These are phyloP conservation scores for Phlogophora meticulosa DNA, from an alignment of 2,888 invertebrate species.

Conservation along the genomic window DNA sequence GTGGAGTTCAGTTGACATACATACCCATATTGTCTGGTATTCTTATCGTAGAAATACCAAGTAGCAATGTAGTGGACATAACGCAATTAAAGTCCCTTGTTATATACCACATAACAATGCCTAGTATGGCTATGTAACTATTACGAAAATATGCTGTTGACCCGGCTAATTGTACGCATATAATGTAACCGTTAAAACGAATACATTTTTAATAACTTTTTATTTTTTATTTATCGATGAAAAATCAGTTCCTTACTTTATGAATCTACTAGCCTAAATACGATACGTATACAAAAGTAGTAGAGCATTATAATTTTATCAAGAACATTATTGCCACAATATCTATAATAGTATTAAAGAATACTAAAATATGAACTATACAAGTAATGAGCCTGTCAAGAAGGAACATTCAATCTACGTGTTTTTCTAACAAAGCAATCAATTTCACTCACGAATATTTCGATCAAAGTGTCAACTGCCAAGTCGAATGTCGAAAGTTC, in stretches of 20 bases:
- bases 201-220: not conserved
- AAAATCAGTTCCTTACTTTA: too few relatives aligned
- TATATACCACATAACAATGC: constrained; percentile 53
- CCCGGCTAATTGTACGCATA: constrained; percentile 56
- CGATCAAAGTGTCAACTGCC: constrained; percentile 24
- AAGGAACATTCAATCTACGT: constrained; percentile 1
- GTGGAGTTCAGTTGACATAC: constrained; percentile 1
- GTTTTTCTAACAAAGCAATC: constrained; percentile 20
- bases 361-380: not conserved
- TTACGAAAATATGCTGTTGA: constrained; percentile 67
- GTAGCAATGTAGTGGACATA: constrained; percentile 36
- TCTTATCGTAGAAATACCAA: constrained; percentile 1
- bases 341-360: not conserved
- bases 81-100: constrained; percentile 36
- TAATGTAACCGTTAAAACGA: constrained; percentile 42
- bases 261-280: too few relatives aligned
- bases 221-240: too few relatives aligned
- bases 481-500: constrained; percentile 24
- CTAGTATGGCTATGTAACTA: constrained; percentile 59
- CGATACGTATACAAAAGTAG: too few relatives aligned
- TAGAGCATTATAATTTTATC: too few relatives aligned
- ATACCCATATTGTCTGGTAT: not conserved
- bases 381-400: constrained; percentile 4
- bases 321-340: not conserved
- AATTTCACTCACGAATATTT: constrained; percentile 32